Evolutionary conservation across 2,113 vertebrate species (phyloP).

Genomic region (Kryptolebias marmoratus): DNA sequence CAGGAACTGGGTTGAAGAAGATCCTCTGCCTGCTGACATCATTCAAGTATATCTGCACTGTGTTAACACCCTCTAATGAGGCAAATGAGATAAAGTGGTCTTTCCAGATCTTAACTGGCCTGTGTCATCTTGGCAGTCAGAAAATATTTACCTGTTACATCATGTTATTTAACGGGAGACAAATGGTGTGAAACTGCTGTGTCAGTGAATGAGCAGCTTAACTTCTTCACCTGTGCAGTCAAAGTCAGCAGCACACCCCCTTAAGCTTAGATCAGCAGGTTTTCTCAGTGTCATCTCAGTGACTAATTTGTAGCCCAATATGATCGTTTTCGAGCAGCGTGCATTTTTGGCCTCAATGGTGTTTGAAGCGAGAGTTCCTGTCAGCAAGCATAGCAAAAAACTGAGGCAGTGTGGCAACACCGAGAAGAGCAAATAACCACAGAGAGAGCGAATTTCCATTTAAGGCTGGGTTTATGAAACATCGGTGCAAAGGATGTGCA

Average conservation of each 20-base stretch:
- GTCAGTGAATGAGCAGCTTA: not conserved
- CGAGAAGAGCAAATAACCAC: constrained; percentile 33
- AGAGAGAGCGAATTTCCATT: constrained; percentile 54
- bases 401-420: constrained; percentile 1
- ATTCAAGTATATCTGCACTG: constrained; percentile 20
- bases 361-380: constrained; percentile 49
- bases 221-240: constrained; percentile 14
- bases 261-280: not conserved
- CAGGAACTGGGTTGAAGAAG: constrained; percentile 3
- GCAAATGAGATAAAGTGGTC: not conserved
- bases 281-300: not conserved
- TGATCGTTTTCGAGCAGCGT: constrained; percentile 16
- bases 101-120: constrained; percentile 45
- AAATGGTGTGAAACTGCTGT: not conserved
- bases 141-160: constrained; percentile 12
- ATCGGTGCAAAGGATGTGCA: not conserved
- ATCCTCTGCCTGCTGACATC: constrained; percentile 27
- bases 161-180: constrained; percentile 33
- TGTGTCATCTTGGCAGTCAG: constrained; percentile 9
- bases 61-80: constrained; percentile 32
- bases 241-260: not conserved
- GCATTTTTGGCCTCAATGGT: not conserved
- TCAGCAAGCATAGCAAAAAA: constrained; percentile 22
- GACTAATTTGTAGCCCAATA: not conserved
- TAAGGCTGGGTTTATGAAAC: constrained; percentile 41